Evolutionary conservation across 53 echinoderm and acorn worm species (phyloP).

Genomic region (Arbacia lixula): DNA sequence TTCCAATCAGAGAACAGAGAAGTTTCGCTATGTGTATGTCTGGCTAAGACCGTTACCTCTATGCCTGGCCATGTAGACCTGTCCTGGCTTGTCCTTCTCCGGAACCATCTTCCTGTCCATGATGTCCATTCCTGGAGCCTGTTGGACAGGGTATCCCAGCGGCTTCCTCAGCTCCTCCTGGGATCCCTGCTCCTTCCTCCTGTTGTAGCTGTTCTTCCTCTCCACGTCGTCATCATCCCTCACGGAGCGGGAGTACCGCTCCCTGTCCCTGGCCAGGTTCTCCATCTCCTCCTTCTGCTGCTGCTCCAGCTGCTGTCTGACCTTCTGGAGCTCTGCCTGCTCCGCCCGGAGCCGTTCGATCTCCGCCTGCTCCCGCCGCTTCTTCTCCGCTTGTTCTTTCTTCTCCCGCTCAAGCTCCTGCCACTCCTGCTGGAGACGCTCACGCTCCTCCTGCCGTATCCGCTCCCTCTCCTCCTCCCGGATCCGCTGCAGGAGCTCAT

Average conservation of each 20-base stretch:
- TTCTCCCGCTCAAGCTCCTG: constrained; percentile 73
- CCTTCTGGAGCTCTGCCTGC: constrained; percentile 71
- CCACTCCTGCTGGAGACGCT: constrained; percentile 72
- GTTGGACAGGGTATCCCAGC: neutral
- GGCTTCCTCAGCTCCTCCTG: constrained; percentile 27
- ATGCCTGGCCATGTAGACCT: constrained; percentile 78
- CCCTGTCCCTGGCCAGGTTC: constrained; percentile 36
- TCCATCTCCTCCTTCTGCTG: constrained; percentile 73
- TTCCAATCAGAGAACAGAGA: too few species aligned
- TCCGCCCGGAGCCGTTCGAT: constrained; percentile 68
- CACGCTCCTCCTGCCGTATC: constrained; percentile 64
- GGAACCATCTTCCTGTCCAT: constrained; percentile 69
- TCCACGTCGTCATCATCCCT: constrained; percentile 49
- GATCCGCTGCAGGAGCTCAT: constrained; percentile 24
- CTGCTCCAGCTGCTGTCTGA: constrained; percentile 58
- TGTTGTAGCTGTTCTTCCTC: constrained; percentile 39
- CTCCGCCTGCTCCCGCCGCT: constrained; percentile 64
- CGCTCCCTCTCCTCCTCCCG: constrained; percentile 75
- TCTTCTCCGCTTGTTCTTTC: constrained; percentile 57
- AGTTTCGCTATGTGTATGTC: too few species aligned
- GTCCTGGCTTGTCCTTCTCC: constrained; percentile 75
- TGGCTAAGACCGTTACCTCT: constrained; percentile 83
- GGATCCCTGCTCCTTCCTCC: constrained; percentile 28
- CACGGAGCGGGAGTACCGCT: constrained; percentile 44
- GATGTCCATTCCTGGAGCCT: constrained; percentile 37